Evolutionary conservation across 2,888 invertebrate species (phyloP).

Genomic region (Hemicrepidius hirtus): DNA sequence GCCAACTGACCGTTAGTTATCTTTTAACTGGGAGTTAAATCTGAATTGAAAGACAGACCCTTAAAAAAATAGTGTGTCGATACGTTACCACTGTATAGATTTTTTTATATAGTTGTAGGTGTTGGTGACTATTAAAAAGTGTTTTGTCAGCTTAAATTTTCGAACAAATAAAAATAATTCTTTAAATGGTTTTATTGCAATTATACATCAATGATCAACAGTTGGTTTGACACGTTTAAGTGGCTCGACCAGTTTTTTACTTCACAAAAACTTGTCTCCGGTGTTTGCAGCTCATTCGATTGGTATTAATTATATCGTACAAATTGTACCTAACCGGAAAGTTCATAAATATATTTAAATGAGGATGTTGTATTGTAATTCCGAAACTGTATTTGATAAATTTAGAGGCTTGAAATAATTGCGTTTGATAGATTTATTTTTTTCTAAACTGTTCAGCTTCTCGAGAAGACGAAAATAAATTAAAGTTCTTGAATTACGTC

Average conservation of each 20-base stretch:
- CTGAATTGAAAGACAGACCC: too few species aligned
- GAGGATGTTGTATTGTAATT: slow-evolving; percentile 16
- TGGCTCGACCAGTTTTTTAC: slow-evolving; percentile 43
- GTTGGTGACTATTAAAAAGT: neutral
- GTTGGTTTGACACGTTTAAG: slow-evolving; percentile 44
- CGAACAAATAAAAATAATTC: slow-evolving; percentile 40
- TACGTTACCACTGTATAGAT: too few species aligned
- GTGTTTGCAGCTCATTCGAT: slow-evolving; percentile 36
- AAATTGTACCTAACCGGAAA: slow-evolving; percentile 40
- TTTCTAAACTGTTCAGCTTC: neutral
- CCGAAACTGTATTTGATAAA: slow-evolving; percentile 27
- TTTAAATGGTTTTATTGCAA: slow-evolving; percentile 38
- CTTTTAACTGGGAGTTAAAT: too few species aligned
- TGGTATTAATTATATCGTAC: slow-evolving; percentile 45
- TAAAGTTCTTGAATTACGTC: neutral
- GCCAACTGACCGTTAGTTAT: too few species aligned
- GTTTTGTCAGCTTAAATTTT: slow-evolving; percentile 21
- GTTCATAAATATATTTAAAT: slow-evolving; percentile 42
- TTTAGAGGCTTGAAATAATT: slow-evolving; percentile 7
- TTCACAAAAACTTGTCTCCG: slow-evolving; percentile 31
- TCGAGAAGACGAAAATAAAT: neutral
- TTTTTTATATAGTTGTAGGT: too few species aligned
- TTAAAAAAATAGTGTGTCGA: too few species aligned
- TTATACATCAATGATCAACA: slow-evolving; percentile 45
- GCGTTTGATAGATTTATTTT: slow-evolving; percentile 8